Evolutionary conservation across 2,888 invertebrate genomes (phyloP).

Genomic region (Protonemura montana): DNA sequence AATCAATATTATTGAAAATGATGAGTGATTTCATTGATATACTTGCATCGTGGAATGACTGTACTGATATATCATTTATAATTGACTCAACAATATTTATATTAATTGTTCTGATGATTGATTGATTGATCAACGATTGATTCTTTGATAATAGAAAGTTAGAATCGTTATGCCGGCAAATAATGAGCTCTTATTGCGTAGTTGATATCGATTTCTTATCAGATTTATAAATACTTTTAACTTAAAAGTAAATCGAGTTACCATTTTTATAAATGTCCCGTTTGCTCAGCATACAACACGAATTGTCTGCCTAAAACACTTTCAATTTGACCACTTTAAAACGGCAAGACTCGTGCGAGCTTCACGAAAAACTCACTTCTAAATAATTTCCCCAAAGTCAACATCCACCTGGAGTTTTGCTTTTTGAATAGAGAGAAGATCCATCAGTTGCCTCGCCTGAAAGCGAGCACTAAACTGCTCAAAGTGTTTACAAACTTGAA

Average conservation of each 20-base stretch:
- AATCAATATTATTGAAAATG: conserved; percentile 12
- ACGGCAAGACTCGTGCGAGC: background rate
- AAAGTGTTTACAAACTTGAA: conserved; percentile 36
- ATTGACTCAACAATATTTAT: background rate
- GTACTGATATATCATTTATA: background rate
- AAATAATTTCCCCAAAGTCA: background rate
- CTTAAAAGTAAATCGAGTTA: too few relatives aligned
- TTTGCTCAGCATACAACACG: background rate
- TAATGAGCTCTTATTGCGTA: background rate
- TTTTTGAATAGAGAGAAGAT: conserved; percentile 31
- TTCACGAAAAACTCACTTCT: conserved; percentile 1
- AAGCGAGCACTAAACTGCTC: conserved; percentile 33
- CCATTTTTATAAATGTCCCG: too few relatives aligned
- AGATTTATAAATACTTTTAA: background rate
- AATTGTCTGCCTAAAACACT: background rate
- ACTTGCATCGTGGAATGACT: background rate
- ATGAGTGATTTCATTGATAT: conserved; percentile 7
- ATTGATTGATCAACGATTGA: background rate
- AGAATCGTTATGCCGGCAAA: background rate
- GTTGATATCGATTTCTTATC: background rate
- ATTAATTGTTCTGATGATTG: background rate
- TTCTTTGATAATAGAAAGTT: background rate
- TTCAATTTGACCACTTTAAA: background rate
- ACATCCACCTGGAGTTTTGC: background rate
- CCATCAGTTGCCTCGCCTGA: conserved; percentile 22